Evolutionary conservation across 2,888 invertebrate genomes (phyloP), one percentile per base, ranked within the genome.

Genomic region (Atrina japonica): DNA sequence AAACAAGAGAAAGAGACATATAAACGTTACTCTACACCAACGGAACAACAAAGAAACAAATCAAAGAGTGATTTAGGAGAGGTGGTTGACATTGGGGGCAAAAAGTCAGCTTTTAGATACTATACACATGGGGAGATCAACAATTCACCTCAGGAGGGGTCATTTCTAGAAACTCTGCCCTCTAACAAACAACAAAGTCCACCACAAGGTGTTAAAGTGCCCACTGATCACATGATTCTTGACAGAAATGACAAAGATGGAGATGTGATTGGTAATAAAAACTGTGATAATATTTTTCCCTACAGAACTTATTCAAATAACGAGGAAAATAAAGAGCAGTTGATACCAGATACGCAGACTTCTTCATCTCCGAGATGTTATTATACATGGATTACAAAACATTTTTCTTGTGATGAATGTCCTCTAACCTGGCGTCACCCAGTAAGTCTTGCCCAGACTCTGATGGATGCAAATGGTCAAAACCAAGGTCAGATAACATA

Each of bases 331-430:
- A 11, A 35, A 35, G 6, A 35, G 35, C 35, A 5, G 11, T 5
- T 7, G 6, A 35, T 5, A 35, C 35, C 35, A 5, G 11, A 35
- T 5, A 11, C 53, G 7, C 18, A 35, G 23, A 60, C 55, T 3
- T 49, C 49, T 18, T 27, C 29, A 23, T 40, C 43, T n/a, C 23
- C 60, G 18, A 63, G 81, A 23, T 73, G 73, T 27, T 70, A 76
- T 14, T 89, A 88, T 55, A 70, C 76, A 3, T 88, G 88, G 88
- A 76, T 85, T 29, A 84, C 83, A 1, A 78, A 82, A 40, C 86
- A 89, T 68, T 76, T 82, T 27, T 88, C 88, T 0, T 81, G 84
- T 66, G 82, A 78, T 47, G 82, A 83, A 58, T 86, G 83, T 61
- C 88, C 88, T 0, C 53, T 70, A 1, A 55, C 58, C 1, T 88